Evolutionary conservation across 2,888 invertebrate genomes (phyloP).

Genomic region (Plebejus argus): DNA sequence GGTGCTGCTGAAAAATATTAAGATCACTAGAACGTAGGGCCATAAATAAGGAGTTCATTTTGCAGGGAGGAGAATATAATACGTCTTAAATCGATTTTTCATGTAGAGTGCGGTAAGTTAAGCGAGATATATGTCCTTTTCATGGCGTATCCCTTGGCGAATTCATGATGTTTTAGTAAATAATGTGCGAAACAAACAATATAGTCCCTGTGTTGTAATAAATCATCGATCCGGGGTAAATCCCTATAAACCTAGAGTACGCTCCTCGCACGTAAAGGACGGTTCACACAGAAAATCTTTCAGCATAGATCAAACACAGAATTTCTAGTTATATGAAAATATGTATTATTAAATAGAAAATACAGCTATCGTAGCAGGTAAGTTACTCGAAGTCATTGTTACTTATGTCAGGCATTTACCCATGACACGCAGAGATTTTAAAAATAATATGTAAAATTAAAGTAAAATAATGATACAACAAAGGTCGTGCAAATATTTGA

Average conservation of each 20-base stretch:
- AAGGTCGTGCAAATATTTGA: background rate
- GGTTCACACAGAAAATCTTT: slow-evolving; percentile 12
- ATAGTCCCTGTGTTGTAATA: slow-evolving; percentile 65
- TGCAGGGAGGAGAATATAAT: slow-evolving; percentile 27
- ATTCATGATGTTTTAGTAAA: slow-evolving; percentile 65
- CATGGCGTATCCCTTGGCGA: slow-evolving; percentile 52
- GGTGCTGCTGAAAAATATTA: background rate
- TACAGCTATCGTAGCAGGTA: background rate
- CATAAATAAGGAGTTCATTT: slow-evolving; percentile 19
- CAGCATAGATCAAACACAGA: background rate
- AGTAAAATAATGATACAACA: background rate
- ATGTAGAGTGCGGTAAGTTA: slow-evolving; percentile 37
- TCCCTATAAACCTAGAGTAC: slow-evolving; percentile 37
- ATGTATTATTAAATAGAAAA: background rate
- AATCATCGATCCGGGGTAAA: slow-evolving; percentile 61
- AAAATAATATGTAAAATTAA: too few relatives aligned
- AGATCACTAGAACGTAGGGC: slow-evolving; percentile 17
- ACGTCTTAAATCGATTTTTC: slow-evolving; percentile 38
- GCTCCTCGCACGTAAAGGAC: background rate
- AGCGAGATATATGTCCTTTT: slow-evolving; percentile 57
- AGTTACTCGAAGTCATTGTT: background rate
- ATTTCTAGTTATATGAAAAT: background rate
- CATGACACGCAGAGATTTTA: too few relatives aligned
- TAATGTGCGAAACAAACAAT: slow-evolving; percentile 64
- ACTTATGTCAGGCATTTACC: too few relatives aligned